Conservation (phyloP, 2,888 invertebrate genomes). For the Tenthredo distinguenda region DNA sequence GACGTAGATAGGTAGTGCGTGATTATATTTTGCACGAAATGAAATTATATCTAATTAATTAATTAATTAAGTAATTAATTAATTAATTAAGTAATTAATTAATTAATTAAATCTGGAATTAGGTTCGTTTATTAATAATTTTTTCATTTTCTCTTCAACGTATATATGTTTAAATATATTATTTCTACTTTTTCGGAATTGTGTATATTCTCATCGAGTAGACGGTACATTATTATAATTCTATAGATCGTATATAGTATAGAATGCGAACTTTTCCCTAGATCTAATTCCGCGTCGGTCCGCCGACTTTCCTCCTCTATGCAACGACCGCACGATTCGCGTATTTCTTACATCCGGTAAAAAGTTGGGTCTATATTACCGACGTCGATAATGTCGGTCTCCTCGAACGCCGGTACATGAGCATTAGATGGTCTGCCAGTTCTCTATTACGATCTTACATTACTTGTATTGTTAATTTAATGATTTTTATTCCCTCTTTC, state of each 20-base stretch:
- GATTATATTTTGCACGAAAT: conserved; percentile 2
- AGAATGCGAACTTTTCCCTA: neutral
- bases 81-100: neutral
- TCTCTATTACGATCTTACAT: neutral
- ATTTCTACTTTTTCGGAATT: no score
- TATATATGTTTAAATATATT: no score
- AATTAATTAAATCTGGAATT: conserved; percentile 5
- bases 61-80: conserved; percentile 1
- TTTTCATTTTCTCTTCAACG: neutral
- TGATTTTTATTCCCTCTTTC: neutral
- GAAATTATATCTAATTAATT: neutral
- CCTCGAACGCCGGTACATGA: conserved; percentile 17
- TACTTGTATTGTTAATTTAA: neutral
- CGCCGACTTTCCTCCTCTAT: neutral
- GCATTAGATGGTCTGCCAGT: conserved; percentile 26
- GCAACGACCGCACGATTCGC: neutral
- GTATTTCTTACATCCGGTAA: conserved; percentile 36
- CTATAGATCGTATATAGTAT: no score
- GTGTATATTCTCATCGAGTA: no score
- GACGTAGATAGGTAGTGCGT: neutral
- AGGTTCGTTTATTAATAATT: neutral
- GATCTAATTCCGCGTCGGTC: neutral
- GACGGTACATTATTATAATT: no score
- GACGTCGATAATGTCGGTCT: neutral
- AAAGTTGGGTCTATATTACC: conserved; percentile 18